Evolutionary conservation across 2,113 vertebrate genomes (phyloP).

Genomic region (Ivindomyrus marchei): DNA sequence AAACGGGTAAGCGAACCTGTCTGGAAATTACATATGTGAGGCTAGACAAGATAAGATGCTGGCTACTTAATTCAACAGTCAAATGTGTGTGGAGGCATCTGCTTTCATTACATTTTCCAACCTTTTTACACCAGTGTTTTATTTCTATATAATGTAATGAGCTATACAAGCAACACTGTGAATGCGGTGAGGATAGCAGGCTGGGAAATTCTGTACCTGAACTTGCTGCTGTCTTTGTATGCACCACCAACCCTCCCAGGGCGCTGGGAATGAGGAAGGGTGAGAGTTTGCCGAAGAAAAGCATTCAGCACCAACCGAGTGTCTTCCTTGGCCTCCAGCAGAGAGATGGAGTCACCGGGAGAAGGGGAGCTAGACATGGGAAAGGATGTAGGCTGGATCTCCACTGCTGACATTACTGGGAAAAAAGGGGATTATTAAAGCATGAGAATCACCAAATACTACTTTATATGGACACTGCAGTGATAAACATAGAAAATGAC

Average conservation of each 20-base stretch:
- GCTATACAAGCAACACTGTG: not conserved
- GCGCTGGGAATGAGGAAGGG: slow-evolving; percentile 34
- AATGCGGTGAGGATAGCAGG: not conserved
- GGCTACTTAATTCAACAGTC: not conserved
- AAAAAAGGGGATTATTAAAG: not conserved
- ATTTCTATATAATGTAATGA: not conserved
- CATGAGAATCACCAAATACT: not conserved
- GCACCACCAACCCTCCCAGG: slow-evolving; percentile 54
- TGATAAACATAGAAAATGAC: not conserved
- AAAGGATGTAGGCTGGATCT: not conserved
- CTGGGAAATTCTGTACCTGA: slow-evolving; percentile 42
- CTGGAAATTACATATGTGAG: not conserved
- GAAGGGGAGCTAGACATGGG: slow-evolving; percentile 12
- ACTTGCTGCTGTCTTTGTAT: slow-evolving; percentile 50
- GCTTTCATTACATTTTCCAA: not conserved
- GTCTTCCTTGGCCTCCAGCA: slow-evolving; percentile 56
- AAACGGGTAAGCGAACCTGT: not conserved
- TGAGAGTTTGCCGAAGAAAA: slow-evolving; percentile 49
- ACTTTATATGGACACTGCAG: not conserved
- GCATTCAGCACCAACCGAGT: slow-evolving; percentile 57
- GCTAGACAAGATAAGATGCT: not conserved
- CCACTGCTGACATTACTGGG: slow-evolving; percentile 11
- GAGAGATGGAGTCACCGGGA: slow-evolving; percentile 34
- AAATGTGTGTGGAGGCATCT: not conserved
- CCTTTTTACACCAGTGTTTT: not conserved